Evolutionary conservation across 2,888 invertebrate genomes (phyloP).

Genomic region (Euplagia quadripunctaria): DNA sequence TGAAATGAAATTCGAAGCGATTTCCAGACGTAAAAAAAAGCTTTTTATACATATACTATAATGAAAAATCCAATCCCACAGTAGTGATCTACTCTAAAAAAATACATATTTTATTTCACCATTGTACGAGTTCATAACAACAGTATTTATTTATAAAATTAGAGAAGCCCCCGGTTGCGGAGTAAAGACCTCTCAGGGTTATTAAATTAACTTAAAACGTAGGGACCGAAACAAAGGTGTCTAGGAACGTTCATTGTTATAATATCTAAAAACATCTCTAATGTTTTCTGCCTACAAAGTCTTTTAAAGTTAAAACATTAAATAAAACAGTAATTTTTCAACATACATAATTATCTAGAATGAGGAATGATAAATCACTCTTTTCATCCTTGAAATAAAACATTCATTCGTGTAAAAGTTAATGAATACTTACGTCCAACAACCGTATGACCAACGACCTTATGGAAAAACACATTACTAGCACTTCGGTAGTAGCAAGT

Average conservation of each 20-base stretch:
- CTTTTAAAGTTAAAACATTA: background rate
- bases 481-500: too few species aligned
- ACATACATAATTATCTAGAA: background rate
- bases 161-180: background rate
- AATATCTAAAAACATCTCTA: background rate
- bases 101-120: background rate
- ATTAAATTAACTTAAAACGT: background rate
- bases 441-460: too few species aligned
- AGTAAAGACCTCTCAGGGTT: background rate
- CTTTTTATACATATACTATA: too few species aligned
- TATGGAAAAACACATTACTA: too few species aligned
- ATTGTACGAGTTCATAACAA: background rate
- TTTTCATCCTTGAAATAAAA: conserved; percentile 31
- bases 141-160: background rate
- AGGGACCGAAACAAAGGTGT: background rate
- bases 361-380: background rate
- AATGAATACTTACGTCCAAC: conserved; percentile 22
- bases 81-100: background rate
- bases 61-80: too few species aligned
- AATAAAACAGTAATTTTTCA: conserved; percentile 15
- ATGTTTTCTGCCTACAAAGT: background rate
- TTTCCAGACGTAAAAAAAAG: too few species aligned
- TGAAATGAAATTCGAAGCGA: too few species aligned
- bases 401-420: conserved; percentile 42
- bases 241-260: background rate